Percentiles rank a stretch among this genome's conserved stretches.
phyloP scores from a whole-genome alignment of 2,888 invertebrate genomes.

The Zaprionus lineosus region DNA sequence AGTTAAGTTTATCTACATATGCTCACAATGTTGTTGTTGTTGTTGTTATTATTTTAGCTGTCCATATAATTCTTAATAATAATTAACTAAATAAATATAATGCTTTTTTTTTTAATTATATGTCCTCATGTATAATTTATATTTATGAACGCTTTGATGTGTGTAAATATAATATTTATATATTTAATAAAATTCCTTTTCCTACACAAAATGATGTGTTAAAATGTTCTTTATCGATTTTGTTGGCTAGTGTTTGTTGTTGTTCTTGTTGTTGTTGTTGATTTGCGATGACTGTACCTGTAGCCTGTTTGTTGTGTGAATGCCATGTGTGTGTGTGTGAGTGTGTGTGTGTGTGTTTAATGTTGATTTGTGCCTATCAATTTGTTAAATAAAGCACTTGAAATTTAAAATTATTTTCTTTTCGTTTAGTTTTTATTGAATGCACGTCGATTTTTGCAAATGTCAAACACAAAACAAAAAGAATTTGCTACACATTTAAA shows the following conservation, averaged over 20 bases:
- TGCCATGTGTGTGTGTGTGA: conserved; percentile 21
- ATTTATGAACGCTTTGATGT: conserved; percentile 17
- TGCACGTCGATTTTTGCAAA: background rate
- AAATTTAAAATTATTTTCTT: conserved; percentile 6
- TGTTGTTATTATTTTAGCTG: conserved; percentile 33
- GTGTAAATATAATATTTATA: conserved; percentile 18
- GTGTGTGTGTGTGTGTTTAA: conserved; percentile 12
- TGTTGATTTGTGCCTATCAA: conserved; percentile 40
- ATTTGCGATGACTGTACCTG: conserved; percentile 56
- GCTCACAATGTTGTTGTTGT: conserved; percentile 55
- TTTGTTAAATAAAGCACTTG: conserved; percentile 38
- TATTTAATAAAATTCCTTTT: conserved; percentile 12
- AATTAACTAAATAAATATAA: conserved; percentile 65
- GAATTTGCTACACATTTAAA: conserved; percentile 25
- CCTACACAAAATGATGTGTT: conserved; percentile 35
- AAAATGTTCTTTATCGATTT: conserved; percentile 17
- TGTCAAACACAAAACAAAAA: conserved; percentile 7
- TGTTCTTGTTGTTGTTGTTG: conserved; percentile 31
- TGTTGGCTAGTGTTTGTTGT: conserved; percentile 61
- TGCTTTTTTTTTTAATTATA: conserved; percentile 12
- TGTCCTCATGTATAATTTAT: conserved; percentile 34
- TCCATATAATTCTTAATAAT: conserved; percentile 64
- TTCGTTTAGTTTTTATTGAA: background rate
- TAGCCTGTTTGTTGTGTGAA: too few species aligned
- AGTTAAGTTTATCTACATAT: conserved; percentile 75